Evolutionary conservation across 30 jellyfish, hydroid and myxozoan species (phyloP).

Genomic region (Hydractinia echinata): DNA sequence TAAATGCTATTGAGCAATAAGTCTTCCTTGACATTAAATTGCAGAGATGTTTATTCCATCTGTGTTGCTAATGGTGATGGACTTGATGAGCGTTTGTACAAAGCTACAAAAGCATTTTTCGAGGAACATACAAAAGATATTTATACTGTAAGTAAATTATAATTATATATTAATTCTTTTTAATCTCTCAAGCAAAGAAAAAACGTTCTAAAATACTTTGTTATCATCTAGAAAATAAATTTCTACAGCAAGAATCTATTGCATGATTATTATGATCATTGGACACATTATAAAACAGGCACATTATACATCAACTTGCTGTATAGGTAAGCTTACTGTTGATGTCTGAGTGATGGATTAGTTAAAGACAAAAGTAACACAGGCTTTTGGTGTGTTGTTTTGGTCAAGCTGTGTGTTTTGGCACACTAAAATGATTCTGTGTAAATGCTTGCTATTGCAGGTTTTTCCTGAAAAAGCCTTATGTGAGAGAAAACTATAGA

Average conservation of each 20-base stretch:
- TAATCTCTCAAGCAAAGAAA: not conserved
- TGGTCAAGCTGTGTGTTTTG: not conserved
- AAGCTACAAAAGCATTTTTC: constrained; percentile 51
- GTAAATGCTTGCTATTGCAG: too few species aligned
- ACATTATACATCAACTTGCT: constrained; percentile 51
- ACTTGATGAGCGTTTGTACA: constrained; percentile 47
- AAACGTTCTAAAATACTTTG: constrained; percentile 5
- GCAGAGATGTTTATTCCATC: constrained; percentile 73
- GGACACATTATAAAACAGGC: constrained; percentile 74
- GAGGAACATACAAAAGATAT: constrained; percentile 51
- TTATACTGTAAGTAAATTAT: constrained; percentile 35
- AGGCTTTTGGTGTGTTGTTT: not conserved
- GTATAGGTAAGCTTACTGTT: constrained; percentile 50
- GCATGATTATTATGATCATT: constrained; percentile 48
- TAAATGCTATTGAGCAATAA: not conserved
- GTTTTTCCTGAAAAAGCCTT: too few species aligned
- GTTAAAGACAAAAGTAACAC: not conserved
- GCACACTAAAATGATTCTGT: too few species aligned
- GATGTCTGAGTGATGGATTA: not conserved
- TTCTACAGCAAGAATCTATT: constrained; percentile 32
- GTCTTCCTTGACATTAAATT: not conserved
- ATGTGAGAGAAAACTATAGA: too few species aligned
- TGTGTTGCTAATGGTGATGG: constrained; percentile 82
- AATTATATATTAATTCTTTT: not conserved
- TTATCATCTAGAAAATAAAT: not conserved